A percentile compares a stretch with the other conserved stretches of the same genome.
phyloP scores from a whole-genome alignment of 1,140 invertebrate genomes.

The Lordiphosa collinella region DNA sequence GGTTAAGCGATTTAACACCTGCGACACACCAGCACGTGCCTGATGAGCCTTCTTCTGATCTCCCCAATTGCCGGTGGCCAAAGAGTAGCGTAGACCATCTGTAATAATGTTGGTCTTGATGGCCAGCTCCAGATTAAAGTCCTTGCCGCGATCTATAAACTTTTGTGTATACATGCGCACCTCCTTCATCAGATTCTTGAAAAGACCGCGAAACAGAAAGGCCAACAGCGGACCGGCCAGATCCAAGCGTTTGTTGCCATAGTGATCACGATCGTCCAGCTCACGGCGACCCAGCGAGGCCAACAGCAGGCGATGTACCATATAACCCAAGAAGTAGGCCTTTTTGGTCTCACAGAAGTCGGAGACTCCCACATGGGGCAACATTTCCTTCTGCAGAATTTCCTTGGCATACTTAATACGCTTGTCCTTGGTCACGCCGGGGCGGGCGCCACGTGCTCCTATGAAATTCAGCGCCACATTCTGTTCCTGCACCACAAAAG shows the following conservation, averaged over 20 bases:
- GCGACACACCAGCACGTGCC: slow-evolving; percentile 94
- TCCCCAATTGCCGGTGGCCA: slow-evolving; percentile 99
- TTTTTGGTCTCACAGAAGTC: slow-evolving; percentile 99
- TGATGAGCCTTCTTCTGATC: slow-evolving; percentile 99
- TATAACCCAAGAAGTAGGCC: slow-evolving; percentile 98
- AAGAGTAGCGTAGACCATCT: slow-evolving; percentile 97
- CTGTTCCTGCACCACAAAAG: slow-evolving; percentile 99
- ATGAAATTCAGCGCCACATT: slow-evolving; percentile 99
- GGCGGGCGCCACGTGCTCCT: slow-evolving; percentile 95
- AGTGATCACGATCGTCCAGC: slow-evolving; percentile 99
- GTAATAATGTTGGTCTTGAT: slow-evolving; percentile 99
- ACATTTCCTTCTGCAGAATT: slow-evolving; percentile 99
- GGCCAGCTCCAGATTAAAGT: slow-evolving; percentile 98
- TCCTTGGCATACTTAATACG: slow-evolving; percentile 99
- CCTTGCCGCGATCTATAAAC: slow-evolving; percentile 98
- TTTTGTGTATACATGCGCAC: slow-evolving; percentile 99
- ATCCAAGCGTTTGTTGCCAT: slow-evolving; percentile 98
- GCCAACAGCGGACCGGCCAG: slow-evolving; percentile 97
- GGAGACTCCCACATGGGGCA: slow-evolving; percentile 98
- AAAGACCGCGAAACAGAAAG: slow-evolving; percentile 96
- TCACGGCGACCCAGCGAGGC: slow-evolving; percentile 97
- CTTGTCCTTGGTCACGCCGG: slow-evolving; percentile 99
- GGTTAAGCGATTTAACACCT: slow-evolving; percentile 96
- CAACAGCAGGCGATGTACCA: slow-evolving; percentile 97
- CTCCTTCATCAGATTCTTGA: slow-evolving; percentile 96